These are phyloP conservation scores for Heteropelma amictum DNA, from an alignment of 2,888 invertebrate genomes.

Conservation along the genomic window DNA sequence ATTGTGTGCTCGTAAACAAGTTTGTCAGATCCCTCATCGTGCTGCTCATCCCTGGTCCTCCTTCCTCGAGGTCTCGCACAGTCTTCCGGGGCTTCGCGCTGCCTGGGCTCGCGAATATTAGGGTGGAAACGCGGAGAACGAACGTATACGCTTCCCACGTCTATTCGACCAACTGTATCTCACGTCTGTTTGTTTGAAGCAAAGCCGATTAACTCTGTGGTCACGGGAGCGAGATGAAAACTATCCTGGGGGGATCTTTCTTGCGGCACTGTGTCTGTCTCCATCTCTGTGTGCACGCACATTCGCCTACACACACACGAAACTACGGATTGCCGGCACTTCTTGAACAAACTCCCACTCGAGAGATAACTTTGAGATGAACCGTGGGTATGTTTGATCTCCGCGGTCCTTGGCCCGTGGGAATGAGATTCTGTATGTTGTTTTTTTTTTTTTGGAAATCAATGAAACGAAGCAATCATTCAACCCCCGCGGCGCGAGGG, in stretches of 20 bases:
- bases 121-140: not conserved
- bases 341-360: conserved; percentile 4
- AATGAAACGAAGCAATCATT: too few relatives aligned
- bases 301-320: conserved; percentile 36
- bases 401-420: too few relatives aligned
- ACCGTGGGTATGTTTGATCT: too few relatives aligned
- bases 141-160: not conserved
- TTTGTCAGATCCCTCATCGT: conserved; percentile 4
- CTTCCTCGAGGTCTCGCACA: not conserved
- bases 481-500: too few relatives aligned
- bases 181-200: conserved; percentile 41
- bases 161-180: not conserved
- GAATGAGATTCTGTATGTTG: too few relatives aligned
- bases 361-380: conserved; percentile 1
- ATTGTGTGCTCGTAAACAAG: conserved; percentile 38
- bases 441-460: too few relatives aligned
- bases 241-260: conserved; percentile 29
- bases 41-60: not conserved
- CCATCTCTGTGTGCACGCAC: not conserved
- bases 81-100: not conserved
- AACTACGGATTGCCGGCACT: conserved; percentile 6
- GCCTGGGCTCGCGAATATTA: too few relatives aligned
- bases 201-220: conserved; percentile 49
- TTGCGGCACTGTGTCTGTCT: conserved; percentile 14
- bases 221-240: conserved; percentile 15